Percentiles rank a stretch among this genome's conserved stretches.
These are phyloP conservation scores for Pinctada fucata DNA, from an alignment of 2,888 invertebrate species.

Conservation along the genomic window DNA sequence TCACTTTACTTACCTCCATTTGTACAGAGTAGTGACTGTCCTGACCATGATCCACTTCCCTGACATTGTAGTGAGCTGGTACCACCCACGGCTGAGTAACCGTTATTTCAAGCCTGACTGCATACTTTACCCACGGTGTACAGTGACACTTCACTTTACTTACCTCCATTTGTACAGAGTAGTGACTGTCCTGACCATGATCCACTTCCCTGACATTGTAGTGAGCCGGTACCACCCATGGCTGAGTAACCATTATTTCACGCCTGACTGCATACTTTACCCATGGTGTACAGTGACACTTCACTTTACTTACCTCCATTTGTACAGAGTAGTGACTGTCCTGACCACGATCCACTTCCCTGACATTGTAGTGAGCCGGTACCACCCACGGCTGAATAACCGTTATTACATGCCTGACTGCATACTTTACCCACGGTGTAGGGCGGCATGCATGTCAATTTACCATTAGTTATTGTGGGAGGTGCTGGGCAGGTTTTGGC, in stretches of 20 bases:
- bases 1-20: too few relatives aligned
- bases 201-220: slow-evolving; percentile 48
- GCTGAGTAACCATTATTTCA: slow-evolving; percentile 47
- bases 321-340: slow-evolving; percentile 44
- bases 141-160: too few relatives aligned
- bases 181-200: slow-evolving; percentile 52
- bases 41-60: slow-evolving; percentile 52
- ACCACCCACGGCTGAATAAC: slow-evolving; percentile 44
- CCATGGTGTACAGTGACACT: slow-evolving; percentile 41
- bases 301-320: slow-evolving; percentile 8
- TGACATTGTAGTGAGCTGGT: slow-evolving; percentile 47
- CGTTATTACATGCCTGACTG: slow-evolving; percentile 50
- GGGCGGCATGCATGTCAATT: slow-evolving; percentile 46
- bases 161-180: slow-evolving; percentile 42
- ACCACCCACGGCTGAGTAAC: slow-evolving; percentile 44
- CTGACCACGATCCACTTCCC: slow-evolving; percentile 52
- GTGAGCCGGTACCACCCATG: slow-evolving; percentile 45
- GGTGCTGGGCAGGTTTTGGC: slow-evolving; percentile 50
- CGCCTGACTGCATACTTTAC: slow-evolving; percentile 48
- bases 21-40: slow-evolving; percentile 44
- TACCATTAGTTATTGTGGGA: slow-evolving; percentile 44
- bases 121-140: slow-evolving; percentile 46
- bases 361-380: slow-evolving; percentile 47
- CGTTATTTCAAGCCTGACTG: slow-evolving; percentile 50
- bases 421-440: slow-evolving; percentile 46